Conservation (phyloP, 2,888 invertebrate genomes). For the Troilus luridus region DNA sequence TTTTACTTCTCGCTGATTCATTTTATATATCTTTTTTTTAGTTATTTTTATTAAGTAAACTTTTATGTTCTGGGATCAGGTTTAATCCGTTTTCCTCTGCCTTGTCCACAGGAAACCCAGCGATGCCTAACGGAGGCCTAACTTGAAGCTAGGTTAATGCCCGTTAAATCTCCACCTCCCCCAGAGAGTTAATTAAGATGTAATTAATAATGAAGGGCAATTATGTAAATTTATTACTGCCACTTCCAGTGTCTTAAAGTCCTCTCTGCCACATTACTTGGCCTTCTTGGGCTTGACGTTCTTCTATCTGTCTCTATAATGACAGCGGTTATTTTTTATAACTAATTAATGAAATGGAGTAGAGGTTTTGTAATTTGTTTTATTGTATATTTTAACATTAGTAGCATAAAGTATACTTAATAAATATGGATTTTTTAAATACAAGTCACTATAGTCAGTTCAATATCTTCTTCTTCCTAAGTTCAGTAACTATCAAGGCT, state of each 20-base stretch:
- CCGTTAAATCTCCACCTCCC: slow-evolving; percentile 14
- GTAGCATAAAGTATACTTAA: too few species aligned
- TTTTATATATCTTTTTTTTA: background rate
- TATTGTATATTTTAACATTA: too few species aligned
- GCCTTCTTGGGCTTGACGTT: background rate
- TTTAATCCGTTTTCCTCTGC: background rate
- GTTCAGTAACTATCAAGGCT: too few species aligned
- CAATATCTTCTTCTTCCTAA: too few species aligned
- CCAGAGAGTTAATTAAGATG: slow-evolving; percentile 34
- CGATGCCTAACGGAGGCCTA: background rate
- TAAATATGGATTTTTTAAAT: too few species aligned
- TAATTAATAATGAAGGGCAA: slow-evolving; percentile 31
- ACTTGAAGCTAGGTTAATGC: slow-evolving; percentile 41
- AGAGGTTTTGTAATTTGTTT: too few species aligned
- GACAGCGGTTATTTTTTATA: background rate
- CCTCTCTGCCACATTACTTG: background rate
- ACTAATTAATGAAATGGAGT: too few species aligned
- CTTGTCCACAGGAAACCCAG: background rate
- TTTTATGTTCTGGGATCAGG: too few species aligned
- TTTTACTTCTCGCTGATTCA: too few species aligned
- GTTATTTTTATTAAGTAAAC: too few species aligned
- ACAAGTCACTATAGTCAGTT: too few species aligned
- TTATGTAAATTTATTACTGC: slow-evolving; percentile 49
- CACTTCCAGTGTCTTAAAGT: slow-evolving; percentile 30
- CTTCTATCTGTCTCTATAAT: background rate